Evolutionary conservation across 1,140 invertebrate species (phyloP).

Genomic region (Amyelois transitella): DNA sequence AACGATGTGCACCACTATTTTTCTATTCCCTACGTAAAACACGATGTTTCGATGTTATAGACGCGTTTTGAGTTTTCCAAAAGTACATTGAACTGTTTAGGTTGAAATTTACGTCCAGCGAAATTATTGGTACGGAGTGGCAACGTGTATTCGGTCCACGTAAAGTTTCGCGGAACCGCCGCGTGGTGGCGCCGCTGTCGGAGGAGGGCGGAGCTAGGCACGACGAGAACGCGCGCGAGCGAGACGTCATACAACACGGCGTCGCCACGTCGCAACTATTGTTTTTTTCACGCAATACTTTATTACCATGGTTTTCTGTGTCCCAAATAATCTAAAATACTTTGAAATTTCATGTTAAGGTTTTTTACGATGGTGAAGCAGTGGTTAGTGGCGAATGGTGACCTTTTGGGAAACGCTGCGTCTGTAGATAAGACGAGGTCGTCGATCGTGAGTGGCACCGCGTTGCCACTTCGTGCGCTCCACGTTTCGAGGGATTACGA

Average conservation of each 20-base stretch:
- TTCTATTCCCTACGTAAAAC: constrained; percentile 46
- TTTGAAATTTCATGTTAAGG: not conserved
- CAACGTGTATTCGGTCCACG: constrained; percentile 63
- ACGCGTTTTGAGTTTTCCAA: constrained; percentile 66
- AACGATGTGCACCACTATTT: constrained; percentile 56
- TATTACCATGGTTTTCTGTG: not conserved
- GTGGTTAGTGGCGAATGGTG: constrained; percentile 31
- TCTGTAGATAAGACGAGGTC: constrained; percentile 62
- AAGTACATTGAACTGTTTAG: constrained; percentile 75
- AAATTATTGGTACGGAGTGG: constrained; percentile 74
- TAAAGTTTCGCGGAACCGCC: constrained; percentile 52
- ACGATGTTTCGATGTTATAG: constrained; percentile 51
- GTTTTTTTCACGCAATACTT: constrained; percentile 39
- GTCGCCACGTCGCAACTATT: constrained; percentile 47
- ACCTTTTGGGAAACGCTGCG: constrained; percentile 58
- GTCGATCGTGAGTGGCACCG: constrained; percentile 47
- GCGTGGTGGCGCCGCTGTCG: constrained; percentile 50
- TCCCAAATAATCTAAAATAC: not conserved
- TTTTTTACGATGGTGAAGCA: not conserved
- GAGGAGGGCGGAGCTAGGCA: constrained; percentile 51
- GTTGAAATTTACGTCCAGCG: constrained; percentile 74
- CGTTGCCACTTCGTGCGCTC: constrained; percentile 33
- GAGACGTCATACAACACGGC: constrained; percentile 8
- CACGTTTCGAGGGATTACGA: not conserved
- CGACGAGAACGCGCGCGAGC: constrained; percentile 29